Conservation (phyloP, 2,888 invertebrate genomes). For the Syrista parreyssii region DNA sequence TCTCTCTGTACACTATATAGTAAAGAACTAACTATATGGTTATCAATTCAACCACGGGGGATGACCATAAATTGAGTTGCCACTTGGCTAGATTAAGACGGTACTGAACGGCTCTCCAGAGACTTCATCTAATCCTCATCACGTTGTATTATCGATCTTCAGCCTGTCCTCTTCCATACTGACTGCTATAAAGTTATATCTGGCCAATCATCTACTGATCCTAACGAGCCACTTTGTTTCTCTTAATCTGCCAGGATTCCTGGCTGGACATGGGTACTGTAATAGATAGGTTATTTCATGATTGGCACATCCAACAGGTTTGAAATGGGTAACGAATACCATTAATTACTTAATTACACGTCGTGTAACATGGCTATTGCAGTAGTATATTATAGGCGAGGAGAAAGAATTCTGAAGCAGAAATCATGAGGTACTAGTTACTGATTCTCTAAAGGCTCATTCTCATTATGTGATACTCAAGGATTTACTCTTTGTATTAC, state of each 20-base stretch:
- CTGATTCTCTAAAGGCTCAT: neutral
- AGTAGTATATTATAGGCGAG: neutral
- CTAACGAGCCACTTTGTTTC: neutral
- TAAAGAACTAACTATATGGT: neutral
- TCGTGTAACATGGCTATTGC: neutral
- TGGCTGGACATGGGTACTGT: neutral
- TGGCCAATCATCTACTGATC: neutral
- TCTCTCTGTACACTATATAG: neutral
- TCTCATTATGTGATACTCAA: neutral
- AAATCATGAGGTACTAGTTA: neutral
- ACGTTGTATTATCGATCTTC: slow-evolving; percentile 12
- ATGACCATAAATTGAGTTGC: slow-evolving; percentile 6
- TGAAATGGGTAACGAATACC: neutral
- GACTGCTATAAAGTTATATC: neutral
- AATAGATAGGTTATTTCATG: neutral
- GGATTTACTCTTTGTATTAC: neutral
- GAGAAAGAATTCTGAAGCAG: neutral
- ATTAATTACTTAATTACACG: neutral
- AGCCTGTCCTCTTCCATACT: neutral
- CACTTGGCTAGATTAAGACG: slow-evolving; percentile 11
- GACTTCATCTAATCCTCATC: neutral
- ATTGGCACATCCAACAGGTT: neutral
- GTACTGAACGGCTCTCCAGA: slow-evolving; percentile 4
- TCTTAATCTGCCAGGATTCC: neutral
- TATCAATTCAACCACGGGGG: slow-evolving; percentile 2